Conservation (phyloP, 1,140 invertebrate species). For the Mamestra configurata region DNA sequence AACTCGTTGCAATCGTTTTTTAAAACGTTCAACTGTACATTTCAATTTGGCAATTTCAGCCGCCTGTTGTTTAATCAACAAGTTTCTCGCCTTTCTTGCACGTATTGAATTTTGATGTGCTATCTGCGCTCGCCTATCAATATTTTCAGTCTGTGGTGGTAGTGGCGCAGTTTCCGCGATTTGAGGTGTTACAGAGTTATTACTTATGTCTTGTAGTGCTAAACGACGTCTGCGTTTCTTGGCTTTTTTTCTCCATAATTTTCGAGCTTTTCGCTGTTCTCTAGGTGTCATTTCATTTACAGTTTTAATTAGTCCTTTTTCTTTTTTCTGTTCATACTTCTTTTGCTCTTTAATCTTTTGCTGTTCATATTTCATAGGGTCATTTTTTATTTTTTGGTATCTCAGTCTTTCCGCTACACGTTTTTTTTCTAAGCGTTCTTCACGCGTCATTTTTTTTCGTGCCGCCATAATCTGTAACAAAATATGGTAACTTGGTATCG, state of each 20-base stretch:
- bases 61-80: background rate
- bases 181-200: background rate
- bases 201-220: slow-evolving; percentile 15
- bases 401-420: too few species aligned
- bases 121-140: background rate
- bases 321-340: background rate
- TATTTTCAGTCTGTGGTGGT: background rate
- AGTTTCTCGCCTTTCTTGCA: background rate
- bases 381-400: too few species aligned
- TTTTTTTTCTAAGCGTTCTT: too few species aligned
- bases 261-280: background rate
- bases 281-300: too few species aligned
- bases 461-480: too few species aligned
- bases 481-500: too few species aligned
- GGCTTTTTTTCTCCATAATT: slow-evolving; percentile 12
- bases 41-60: background rate
- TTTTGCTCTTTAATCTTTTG: background rate
- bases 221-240: background rate
- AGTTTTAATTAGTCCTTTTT: background rate
- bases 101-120: background rate
- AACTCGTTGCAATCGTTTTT: background rate
- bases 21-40: background rate
- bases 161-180: background rate
- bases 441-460: too few species aligned
- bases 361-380: background rate